Conservation (phyloP, 2,888 invertebrate genomes). For the Pseudanteris insignis region DNA sequence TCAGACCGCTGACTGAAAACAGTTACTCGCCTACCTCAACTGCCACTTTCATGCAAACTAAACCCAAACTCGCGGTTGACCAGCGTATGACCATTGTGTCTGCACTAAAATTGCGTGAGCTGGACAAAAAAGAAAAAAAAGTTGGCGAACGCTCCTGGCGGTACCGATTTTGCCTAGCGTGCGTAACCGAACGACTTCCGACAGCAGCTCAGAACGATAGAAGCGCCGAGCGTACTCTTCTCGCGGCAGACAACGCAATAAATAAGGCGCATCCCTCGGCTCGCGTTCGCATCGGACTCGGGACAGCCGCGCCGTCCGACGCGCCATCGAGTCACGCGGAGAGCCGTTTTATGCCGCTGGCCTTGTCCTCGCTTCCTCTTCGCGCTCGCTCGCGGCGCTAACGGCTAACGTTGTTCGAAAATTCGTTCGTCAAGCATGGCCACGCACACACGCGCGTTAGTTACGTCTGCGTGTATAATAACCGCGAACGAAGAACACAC, state of each 20-base stretch:
- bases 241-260: slow-evolving; percentile 30
- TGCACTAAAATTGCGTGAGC: neutral
- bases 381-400: no score
- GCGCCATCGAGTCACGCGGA: slow-evolving; percentile 11
- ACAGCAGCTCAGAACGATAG: slow-evolving; percentile 13
- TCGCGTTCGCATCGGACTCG: slow-evolving; percentile 9
- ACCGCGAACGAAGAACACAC: no score
- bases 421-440: no score
- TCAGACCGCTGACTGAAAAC: no score
- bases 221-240: slow-evolving; percentile 12
- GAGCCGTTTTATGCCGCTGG: slow-evolving; percentile 24
- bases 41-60: no score
- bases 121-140: neutral
- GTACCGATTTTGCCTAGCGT: slow-evolving; percentile 19
- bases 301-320: slow-evolving; percentile 6
- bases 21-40: neutral
- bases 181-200: slow-evolving; percentile 15
- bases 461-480: no score
- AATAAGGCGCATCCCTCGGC: slow-evolving; percentile 22
- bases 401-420: no score
- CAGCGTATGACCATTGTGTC: neutral
- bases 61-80: neutral
- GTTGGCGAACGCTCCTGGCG: slow-evolving; percentile 4
- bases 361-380: slow-evolving; percentile 23
- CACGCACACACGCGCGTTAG: no score